Evolutionary conservation across 2,797 vertebrate species (phyloP).

Genomic region (Peromyscus melanophrys): DNA sequence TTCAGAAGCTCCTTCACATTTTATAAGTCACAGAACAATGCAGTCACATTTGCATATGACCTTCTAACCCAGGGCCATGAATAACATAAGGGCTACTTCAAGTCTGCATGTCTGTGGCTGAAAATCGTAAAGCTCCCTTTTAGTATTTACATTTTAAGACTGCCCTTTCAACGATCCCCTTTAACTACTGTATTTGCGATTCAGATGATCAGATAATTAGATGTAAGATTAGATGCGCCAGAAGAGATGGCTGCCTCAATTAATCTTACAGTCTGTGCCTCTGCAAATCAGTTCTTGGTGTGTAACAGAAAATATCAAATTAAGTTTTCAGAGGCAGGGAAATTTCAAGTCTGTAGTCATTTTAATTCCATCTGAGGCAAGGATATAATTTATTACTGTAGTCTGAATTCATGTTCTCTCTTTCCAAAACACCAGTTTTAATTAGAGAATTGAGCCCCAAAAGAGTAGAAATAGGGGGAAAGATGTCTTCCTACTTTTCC

Average conservation of each 20-base stretch:
- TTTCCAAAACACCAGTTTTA: slow-evolving; percentile 84
- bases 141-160: slow-evolving; percentile 88
- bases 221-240: slow-evolving; percentile 87
- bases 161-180: slow-evolving; percentile 88
- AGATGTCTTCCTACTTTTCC: not conserved
- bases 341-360: slow-evolving; percentile 85
- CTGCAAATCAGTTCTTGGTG: slow-evolving; percentile 80
- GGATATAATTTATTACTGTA: slow-evolving; percentile 75
- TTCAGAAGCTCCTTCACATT: slow-evolving; percentile 63
- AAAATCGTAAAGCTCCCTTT: slow-evolving; percentile 83
- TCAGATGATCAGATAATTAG: slow-evolving; percentile 90
- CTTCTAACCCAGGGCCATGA: slow-evolving; percentile 78
- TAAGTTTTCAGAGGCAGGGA: slow-evolving; percentile 84
- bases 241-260: slow-evolving; percentile 84
- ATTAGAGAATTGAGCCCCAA: slow-evolving; percentile 78
- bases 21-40: slow-evolving; percentile 68
- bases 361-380: slow-evolving; percentile 82
- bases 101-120: slow-evolving; percentile 76
- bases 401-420: slow-evolving; percentile 81
- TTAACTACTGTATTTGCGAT: slow-evolving; percentile 86
- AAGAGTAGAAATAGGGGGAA: slow-evolving; percentile 54
- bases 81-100: slow-evolving; percentile 85
- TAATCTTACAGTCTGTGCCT: slow-evolving; percentile 84
- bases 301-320: slow-evolving; percentile 87
- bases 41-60: slow-evolving; percentile 72